Evolutionary conservation across 2,113 vertebrate genomes (phyloP), one percentile per base, ranked within the genome.

Genomic region (Atractosteus spatula): DNA sequence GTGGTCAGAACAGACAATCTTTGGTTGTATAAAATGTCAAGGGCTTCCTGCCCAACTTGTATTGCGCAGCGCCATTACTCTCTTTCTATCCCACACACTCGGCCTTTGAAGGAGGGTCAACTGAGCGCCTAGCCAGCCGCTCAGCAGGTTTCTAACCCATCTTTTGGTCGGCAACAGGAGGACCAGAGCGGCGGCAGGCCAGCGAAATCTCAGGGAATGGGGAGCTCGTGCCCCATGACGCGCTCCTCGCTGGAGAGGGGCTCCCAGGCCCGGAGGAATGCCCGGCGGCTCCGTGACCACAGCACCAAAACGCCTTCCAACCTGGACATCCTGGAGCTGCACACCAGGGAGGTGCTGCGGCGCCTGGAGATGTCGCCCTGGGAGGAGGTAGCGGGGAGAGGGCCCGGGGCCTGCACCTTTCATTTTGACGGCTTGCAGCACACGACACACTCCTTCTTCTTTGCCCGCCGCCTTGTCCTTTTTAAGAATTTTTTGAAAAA

Each of bases 321-420:
- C 80, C 89, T 99, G 72, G 97, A 99, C 82, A 95, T 99, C 85
- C 83, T 99, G 59, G 97, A 99, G 80, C 94, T 92, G 62, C 96
- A 99, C 84, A 99, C 97, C 0, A 92, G 90, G 70, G 96, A 97
- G 81, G 97, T 98, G 29, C 92, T 99, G 79, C 95, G 88, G 85
- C 94, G 95, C 81, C 86, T 99, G 85, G 97, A 99, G 87, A 95
- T 95, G 90, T 93, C 94, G 6, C 93, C 94, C 0, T 93, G 96
- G 78, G 94, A 97, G 77, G 94, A 97, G 92, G 97, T 91, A 89
- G 89, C 91, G 14, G 29, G 29, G 29, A 29, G 29, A 77, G 82
- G 5, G 3, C 54, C 29, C 29, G 29, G 29, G 29, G 29, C 29
- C 29, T 29, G 29, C 29, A 29, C 29, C 29, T 29, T 29, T 29